Evolutionary conservation across 1,140 invertebrate genomes (phyloP).

Genomic region (Drosophila mayri): DNA sequence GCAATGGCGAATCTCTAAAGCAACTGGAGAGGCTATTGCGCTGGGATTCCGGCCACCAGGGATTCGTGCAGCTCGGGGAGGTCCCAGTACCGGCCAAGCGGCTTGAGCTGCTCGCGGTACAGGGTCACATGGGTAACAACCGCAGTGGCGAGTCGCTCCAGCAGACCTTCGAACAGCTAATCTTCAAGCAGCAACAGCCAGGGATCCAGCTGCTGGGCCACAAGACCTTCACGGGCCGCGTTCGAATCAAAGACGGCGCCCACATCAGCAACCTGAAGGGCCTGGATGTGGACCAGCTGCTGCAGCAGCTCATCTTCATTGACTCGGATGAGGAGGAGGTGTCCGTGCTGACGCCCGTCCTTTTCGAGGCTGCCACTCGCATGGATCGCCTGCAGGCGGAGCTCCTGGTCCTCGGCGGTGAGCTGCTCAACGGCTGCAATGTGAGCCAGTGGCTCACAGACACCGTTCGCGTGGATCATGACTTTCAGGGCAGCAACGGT

Average conservation of each 20-base stretch:
- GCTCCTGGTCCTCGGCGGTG: constrained; percentile 21
- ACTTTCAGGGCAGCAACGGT: constrained; percentile 34
- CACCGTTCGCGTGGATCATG: constrained; percentile 64
- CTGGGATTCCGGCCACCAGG: constrained; percentile 31
- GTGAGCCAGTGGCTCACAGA: constrained; percentile 68
- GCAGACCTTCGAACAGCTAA: constrained; percentile 59
- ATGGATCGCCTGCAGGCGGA: constrained; percentile 21
- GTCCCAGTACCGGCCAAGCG: constrained; percentile 10
- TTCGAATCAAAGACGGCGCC: constrained; percentile 51
- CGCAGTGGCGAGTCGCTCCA: constrained; percentile 33
- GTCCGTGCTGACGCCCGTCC: constrained; percentile 41
- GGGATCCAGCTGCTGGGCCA: constrained; percentile 26
- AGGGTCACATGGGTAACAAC: constrained; percentile 58
- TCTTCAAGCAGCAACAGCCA: constrained; percentile 50
- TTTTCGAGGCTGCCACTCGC: constrained; percentile 43
- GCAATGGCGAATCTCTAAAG: neutral
- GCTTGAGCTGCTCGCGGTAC: constrained; percentile 55
- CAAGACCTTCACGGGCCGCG: constrained; percentile 69
- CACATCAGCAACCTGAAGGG: constrained; percentile 55
- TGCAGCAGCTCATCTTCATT: constrained; percentile 51
- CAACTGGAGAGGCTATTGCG: constrained; percentile 37
- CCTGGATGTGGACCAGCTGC: constrained; percentile 36
- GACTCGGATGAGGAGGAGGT: constrained; percentile 32
- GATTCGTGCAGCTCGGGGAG: constrained; percentile 53
- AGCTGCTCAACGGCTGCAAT: constrained; percentile 61